A percentile compares a stretch with the other conserved stretches of the same genome.
Conservation (phyloP, 2,888 invertebrate species). For the Patella caerulea region DNA sequence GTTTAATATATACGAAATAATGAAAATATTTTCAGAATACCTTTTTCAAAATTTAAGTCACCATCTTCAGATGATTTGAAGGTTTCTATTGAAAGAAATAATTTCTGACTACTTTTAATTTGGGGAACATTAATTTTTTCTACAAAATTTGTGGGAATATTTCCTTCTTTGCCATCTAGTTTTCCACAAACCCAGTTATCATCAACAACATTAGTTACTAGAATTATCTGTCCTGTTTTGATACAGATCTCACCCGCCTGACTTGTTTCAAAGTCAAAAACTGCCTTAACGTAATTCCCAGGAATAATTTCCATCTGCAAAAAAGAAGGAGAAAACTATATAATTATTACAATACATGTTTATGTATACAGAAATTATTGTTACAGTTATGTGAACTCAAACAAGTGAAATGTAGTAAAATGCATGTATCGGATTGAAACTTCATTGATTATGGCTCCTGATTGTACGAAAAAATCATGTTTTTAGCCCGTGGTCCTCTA, state of each 20-base stretch:
- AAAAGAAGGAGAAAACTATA: neutral
- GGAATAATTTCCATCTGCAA: conserved; percentile 59
- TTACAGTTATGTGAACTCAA: no score
- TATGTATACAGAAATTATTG: neutral
- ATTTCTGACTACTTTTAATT: conserved; percentile 36
- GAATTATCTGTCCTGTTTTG: conserved; percentile 58
- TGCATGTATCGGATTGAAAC: no score
- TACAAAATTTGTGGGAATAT: conserved; percentile 65
- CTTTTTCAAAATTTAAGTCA: conserved; percentile 64
- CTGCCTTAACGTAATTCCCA: conserved; percentile 60
- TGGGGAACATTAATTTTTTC: conserved; percentile 54
- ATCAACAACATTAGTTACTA: conserved; percentile 57
- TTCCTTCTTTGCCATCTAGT: conserved; percentile 52
- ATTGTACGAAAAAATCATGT: no score
- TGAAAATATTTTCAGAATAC: conserved; percentile 27
- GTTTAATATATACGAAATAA: neutral
- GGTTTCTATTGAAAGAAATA: conserved; percentile 62
- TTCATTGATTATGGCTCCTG: no score
- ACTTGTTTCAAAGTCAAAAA: conserved; percentile 61
- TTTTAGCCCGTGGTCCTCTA: no score
- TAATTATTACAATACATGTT: neutral
- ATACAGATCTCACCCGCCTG: conserved; percentile 62
- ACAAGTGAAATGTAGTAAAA: no score
- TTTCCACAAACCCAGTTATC: conserved; percentile 65
- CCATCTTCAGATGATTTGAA: conserved; percentile 62